phyloP scores from a whole-genome alignment of 2,113 vertebrate genomes.

The Planiliza haematocheilus region DNA sequence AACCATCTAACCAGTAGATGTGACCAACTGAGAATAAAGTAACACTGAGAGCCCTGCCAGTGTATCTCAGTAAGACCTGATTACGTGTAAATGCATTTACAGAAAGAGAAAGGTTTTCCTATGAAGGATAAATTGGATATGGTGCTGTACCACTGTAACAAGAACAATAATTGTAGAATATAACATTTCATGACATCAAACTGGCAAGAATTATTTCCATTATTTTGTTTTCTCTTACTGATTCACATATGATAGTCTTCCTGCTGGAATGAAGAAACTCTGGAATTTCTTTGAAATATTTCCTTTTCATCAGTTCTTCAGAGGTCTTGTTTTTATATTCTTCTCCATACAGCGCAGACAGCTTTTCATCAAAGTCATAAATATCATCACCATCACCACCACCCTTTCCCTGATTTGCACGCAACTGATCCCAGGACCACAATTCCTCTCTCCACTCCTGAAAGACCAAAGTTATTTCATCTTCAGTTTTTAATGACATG shows the following conservation, averaged over 20 bases:
- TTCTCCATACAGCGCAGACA: background rate
- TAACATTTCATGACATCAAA: too few species aligned
- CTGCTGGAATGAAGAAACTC: background rate
- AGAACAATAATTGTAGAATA: too few species aligned
- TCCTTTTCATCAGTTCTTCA: conserved; percentile 13
- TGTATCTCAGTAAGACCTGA: too few species aligned
- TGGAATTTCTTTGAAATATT: conserved; percentile 47
- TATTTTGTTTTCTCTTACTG: conserved; percentile 17
- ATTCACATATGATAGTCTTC: conserved; percentile 1
- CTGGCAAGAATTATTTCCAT: too few species aligned
- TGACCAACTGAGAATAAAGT: too few species aligned
- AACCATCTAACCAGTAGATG: too few species aligned
- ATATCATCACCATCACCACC: conserved; percentile 5
- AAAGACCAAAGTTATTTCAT: background rate
- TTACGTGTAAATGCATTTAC: too few species aligned
- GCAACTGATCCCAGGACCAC: background rate
- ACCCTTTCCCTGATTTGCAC: background rate
- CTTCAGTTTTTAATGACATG: too few species aligned
- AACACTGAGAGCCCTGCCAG: too few species aligned
- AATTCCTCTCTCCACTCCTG: conserved; percentile 59
- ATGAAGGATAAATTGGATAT: too few species aligned
- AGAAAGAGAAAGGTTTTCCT: too few species aligned
- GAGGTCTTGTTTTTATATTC: background rate
- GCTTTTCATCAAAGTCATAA: conserved; percentile 27
- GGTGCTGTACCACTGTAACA: too few species aligned